Conservation (phyloP, 2,888 invertebrate species). For the Drosophila austrosaltans region DNA sequence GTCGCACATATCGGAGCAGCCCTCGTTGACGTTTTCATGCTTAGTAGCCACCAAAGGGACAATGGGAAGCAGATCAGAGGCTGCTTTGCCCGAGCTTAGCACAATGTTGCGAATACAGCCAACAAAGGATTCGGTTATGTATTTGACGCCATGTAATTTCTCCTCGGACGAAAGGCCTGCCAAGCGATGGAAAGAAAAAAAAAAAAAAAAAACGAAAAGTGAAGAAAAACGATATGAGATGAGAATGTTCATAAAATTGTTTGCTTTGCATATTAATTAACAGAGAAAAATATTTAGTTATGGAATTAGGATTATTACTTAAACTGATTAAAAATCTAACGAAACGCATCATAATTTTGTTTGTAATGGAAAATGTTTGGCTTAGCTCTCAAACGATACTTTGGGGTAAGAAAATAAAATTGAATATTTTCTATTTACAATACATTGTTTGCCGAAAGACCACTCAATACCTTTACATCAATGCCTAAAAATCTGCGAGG, state of each 20-base stretch:
- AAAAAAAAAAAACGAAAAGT: not conserved
- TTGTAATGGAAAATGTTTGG: slow-evolving; percentile 60
- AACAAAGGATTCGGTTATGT: slow-evolving; percentile 96
- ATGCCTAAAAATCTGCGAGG: not conserved
- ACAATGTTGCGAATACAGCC: slow-evolving; percentile 95
- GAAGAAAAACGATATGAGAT: not conserved
- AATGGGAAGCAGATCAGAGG: slow-evolving; percentile 91
- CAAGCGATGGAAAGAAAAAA: slow-evolving; percentile 10
- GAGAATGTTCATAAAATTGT: slow-evolving; percentile 22
- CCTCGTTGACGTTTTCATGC: slow-evolving; percentile 94
- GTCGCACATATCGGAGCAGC: slow-evolving; percentile 92
- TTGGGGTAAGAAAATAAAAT: slow-evolving; percentile 35
- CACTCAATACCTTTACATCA: not conserved
- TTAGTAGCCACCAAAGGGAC: slow-evolving; percentile 93
- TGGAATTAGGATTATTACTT: not conserved
- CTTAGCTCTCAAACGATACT: slow-evolving; percentile 65
- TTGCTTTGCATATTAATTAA: slow-evolving; percentile 71
- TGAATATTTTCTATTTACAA: not conserved
- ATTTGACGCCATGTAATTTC: slow-evolving; percentile 94
- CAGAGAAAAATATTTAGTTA: slow-evolving; percentile 59
- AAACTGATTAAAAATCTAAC: not conserved
- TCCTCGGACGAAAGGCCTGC: slow-evolving; percentile 94
- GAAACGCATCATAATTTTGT: slow-evolving; percentile 58
- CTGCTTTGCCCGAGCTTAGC: slow-evolving; percentile 93
- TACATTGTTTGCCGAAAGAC: not conserved